Evolutionary conservation across 2,797 vertebrate species (phyloP).

Genomic region (Pteronotus mesoamericanus): DNA sequence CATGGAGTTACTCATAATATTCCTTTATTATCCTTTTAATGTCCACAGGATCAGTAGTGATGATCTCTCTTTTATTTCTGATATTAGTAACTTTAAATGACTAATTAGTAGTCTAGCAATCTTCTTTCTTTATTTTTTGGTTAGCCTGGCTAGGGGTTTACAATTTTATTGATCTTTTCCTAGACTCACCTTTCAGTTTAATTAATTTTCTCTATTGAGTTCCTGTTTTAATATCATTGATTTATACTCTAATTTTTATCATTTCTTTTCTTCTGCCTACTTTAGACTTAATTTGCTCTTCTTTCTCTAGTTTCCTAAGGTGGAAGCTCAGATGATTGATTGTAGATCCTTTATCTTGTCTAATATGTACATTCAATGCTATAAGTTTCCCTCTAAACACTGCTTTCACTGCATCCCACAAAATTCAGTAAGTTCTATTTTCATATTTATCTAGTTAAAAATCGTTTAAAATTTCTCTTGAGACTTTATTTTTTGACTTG

Average conservation of each 20-base stretch:
- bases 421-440: background rate
- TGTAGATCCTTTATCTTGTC: background rate
- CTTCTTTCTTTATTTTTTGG: background rate
- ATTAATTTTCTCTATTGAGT: conserved; percentile 20
- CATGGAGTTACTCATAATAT: background rate
- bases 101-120: background rate
- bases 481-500: background rate
- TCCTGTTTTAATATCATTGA: conserved; percentile 9
- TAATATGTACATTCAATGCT: background rate
- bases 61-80: background rate
- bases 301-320: background rate
- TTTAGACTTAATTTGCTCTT: conserved; percentile 3
- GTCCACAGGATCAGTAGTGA: background rate
- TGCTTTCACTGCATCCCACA: background rate
- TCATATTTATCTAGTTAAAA: conserved; percentile 25
- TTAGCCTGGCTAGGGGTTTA: conserved; percentile 2
- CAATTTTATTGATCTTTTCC: conserved; percentile 3
- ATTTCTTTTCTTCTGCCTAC: background rate
- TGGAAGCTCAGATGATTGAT: background rate
- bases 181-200: background rate
- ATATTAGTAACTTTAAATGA: conserved; percentile 17
- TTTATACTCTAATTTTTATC: background rate
- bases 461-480: background rate
- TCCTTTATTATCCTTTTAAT: background rate
- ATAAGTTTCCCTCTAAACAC: background rate